Conservation (phyloP, 92 coral and sea anemone species). For the Blastomussa wellsi region DNA sequence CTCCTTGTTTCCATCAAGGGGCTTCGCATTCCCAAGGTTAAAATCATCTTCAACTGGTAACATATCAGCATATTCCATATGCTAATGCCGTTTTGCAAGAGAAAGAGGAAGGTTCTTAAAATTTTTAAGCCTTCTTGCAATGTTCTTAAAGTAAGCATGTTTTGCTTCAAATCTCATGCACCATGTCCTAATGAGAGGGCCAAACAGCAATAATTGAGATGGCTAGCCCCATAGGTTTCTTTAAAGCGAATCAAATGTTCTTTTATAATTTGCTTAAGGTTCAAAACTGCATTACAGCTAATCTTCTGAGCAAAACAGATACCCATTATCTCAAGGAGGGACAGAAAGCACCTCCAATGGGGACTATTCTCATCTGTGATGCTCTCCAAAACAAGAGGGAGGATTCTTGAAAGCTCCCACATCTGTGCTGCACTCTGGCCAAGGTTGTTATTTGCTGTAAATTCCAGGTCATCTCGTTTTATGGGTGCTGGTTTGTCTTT, state of each 20-base stretch:
- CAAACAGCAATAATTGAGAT: slow-evolving; percentile 23
- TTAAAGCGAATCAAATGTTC: slow-evolving; percentile 35
- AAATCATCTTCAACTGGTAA: background rate
- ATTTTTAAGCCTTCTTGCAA: slow-evolving; percentile 21
- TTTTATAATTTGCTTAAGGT: slow-evolving; percentile 3
- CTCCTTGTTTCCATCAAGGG: background rate
- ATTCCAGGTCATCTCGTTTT: slow-evolving; percentile 43
- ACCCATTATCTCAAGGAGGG: slow-evolving; percentile 45
- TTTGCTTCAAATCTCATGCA: slow-evolving; percentile 50
- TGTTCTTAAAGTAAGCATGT: slow-evolving; percentile 42
- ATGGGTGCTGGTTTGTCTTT: slow-evolving; percentile 55
- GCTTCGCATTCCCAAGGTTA: background rate
- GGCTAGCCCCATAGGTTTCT: slow-evolving; percentile 26
- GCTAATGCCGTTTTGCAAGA: slow-evolving; percentile 29
- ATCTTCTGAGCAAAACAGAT: slow-evolving; percentile 37
- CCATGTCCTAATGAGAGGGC: slow-evolving; percentile 42
- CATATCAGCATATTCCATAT: slow-evolving; percentile 41
- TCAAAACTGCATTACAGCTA: background rate
- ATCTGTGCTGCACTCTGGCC: slow-evolving; percentile 59
- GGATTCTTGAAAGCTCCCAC: slow-evolving; percentile 34
- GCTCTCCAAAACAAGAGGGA: slow-evolving; percentile 45
- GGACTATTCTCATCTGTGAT: background rate
- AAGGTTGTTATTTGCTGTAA: slow-evolving; percentile 23
- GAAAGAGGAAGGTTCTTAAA: slow-evolving; percentile 41
- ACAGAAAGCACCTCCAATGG: slow-evolving; percentile 32